phyloP scores from a whole-genome alignment of 2,797 vertebrate genomes.

The Phyllotis vaccarum region DNA sequence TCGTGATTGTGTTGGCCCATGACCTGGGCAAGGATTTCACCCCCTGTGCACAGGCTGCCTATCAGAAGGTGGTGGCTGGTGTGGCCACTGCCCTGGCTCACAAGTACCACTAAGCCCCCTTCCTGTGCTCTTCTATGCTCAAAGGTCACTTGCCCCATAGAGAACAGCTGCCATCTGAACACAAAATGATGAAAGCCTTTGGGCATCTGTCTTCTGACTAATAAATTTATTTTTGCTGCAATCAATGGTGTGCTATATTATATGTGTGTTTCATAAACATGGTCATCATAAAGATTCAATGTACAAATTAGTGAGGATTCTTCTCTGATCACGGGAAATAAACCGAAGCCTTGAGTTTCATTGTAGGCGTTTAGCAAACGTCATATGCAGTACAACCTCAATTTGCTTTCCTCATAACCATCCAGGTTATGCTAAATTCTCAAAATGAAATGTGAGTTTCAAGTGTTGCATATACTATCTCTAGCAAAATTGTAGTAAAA shows the following conservation, averaged over 20 bases:
- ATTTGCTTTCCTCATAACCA: background rate
- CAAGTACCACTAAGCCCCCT: slow-evolving; percentile 88
- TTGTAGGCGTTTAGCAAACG: background rate
- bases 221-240: slow-evolving; percentile 65
- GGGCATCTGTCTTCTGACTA: slow-evolving; percentile 34
- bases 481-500: background rate
- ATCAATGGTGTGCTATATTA: slow-evolving; percentile 36
- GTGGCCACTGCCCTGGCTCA: slow-evolving; percentile 90
- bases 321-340: slow-evolving; percentile 82
- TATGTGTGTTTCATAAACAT: slow-evolving; percentile 1
- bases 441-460: background rate
- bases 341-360: background rate
- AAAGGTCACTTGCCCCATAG: slow-evolving; percentile 70
- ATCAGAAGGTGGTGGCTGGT: slow-evolving; percentile 90
- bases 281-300: slow-evolving; percentile 80
- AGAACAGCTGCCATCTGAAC: background rate
- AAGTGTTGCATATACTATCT: background rate
- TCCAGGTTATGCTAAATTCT: background rate
- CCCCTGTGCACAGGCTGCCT: slow-evolving; percentile 85
- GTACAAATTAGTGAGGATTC: slow-evolving; percentile 88
- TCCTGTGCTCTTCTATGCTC: no score
- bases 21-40: slow-evolving; percentile 86
- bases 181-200: background rate
- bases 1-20: slow-evolving; percentile 87
- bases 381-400: no score